Base-by-base conservation (phyloP, 1,140 invertebrate species). In the Pachypeltis micranthus region DNA sequence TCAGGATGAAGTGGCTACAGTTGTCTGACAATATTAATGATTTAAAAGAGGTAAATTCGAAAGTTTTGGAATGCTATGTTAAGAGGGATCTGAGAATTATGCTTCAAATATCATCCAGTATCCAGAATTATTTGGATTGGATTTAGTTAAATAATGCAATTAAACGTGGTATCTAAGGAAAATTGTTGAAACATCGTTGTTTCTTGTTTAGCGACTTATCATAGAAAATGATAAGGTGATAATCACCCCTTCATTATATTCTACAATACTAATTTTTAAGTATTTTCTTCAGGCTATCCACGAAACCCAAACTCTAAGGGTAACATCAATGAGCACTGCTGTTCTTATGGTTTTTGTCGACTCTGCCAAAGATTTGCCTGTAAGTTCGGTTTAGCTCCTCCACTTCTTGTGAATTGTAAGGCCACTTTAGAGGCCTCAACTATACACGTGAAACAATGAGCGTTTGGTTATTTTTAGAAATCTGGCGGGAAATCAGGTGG, bases 301-400 rank as follows among this genome's bases (percentile, higher is more conserved):
- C 44, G 88, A 91, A 76, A 90, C 87, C 0, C 83, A 90, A 72
- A 74, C 85, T 39, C 74, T 91, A 23, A 80, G 87, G 65, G 82
- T 86, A 1, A 87, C 83, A 14, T 81, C 85, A 27, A 82, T 88
- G 77, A 87, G 85, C 71, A 84, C 86, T 0, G 85, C 85, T 21
- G 72, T 95, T 19, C 75, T 96, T 0, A 85, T 86, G 39, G 83
- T 96, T 0, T 93, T 87, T 71, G 77, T 96, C 19, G 93, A 96
- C 77, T 93, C 90, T 2, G 91, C 89, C 14, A 88, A 86, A 74
- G 86, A 93, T 77, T 76, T 96, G 29, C 92, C 92, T 25, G 91
- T 95, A 80, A 83, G 82, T 75, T 65, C 28, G 57, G 24, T 47
- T 63, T 56, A 54, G 31, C 44, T 47, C 21, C 61, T 66, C 47